Conservation (phyloP, 2,113 vertebrate genomes). For the Amazona guildingii region DNA sequence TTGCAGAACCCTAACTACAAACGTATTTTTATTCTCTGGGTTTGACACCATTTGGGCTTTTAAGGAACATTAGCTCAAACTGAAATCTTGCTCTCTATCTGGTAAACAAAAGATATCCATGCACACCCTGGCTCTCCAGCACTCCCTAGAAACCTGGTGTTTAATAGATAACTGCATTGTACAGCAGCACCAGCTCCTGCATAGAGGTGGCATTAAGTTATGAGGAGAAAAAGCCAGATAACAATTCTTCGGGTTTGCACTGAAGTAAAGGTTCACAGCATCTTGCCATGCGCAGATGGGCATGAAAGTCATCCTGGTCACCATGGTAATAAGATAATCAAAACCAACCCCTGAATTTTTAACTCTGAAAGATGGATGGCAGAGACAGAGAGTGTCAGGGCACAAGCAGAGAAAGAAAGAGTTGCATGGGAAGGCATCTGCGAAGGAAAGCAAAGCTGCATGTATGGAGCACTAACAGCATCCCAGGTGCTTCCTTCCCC, state of each 20-base stretch:
- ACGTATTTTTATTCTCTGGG: not conserved
- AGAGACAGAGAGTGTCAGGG: not conserved
- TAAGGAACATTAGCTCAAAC: not conserved
- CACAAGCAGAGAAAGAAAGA: not conserved
- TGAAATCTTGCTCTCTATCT: not conserved
- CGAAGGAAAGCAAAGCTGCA: not conserved
- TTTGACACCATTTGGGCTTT: not conserved
- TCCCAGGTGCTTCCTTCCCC: not conserved
- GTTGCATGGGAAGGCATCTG: not conserved
- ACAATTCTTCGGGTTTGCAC: not conserved
- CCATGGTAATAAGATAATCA: conserved; percentile 56
- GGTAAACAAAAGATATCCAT: not conserved
- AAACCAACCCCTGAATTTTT: conserved; percentile 30
- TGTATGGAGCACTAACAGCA: not conserved
- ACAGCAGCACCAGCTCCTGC: not conserved
- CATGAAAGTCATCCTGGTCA: conserved; percentile 42
- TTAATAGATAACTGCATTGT: not conserved
- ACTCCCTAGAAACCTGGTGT: not conserved
- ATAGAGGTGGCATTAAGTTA: not conserved
- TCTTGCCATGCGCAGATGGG: conserved; percentile 22
- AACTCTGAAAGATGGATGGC: conserved; percentile 20
- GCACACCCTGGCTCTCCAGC: not conserved
- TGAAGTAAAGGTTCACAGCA: not conserved
- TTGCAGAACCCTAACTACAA: not conserved
- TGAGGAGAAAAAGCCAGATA: not conserved